Base-by-base conservation (phyloP, 2,113 vertebrate species). In the Salvelinus sp. region DNA sequence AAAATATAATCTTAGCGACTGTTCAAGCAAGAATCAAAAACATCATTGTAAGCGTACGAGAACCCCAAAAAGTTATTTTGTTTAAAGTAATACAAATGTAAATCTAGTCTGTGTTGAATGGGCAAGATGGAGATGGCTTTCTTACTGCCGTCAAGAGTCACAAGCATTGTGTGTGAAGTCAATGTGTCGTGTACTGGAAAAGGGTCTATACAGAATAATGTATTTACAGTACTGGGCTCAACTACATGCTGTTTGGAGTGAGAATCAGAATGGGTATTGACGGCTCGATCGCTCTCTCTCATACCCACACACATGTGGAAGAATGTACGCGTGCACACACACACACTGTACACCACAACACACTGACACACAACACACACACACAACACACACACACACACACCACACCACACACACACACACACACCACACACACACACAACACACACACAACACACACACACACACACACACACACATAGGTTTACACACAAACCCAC, bases 201-300 rank as follows among this genome's bases (percentile, higher is more conserved):
- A 38, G 38, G 7, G 38, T 38, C 7, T 50, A 50, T 50, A 16
- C 14, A 4, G 14, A 50, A 16, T 13, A 13, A 12, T 27, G 12
- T 65, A 28, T 28, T 27, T 28, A 27, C 25, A 65, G 23, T 27
- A 65, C 9, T 65, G 23, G 10, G 18, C 25, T 67, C 28, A 67
- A 38, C 65, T 28, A 28, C 10, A 67, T 14, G 65, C 16, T 27
- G 12, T 65, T 65, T 28, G 63, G 48, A 50, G 38, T 18, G 16
- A 14, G 16, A 54, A 44, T 44, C 38, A 44, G 38, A 0, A 10
- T 18, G 16, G 27, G 25, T 79, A 77, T 87, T 64, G 74, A 79
- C 81, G 80, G 75, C 65, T 64, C 83, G 74, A 87, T 85, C 76
- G 66, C 82, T 83, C 85, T 75, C 74, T 1, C 18, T 65, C 65